Base-by-base conservation (phyloP, 1,140 invertebrate species). In the Neodiprion lecontei region DNA sequence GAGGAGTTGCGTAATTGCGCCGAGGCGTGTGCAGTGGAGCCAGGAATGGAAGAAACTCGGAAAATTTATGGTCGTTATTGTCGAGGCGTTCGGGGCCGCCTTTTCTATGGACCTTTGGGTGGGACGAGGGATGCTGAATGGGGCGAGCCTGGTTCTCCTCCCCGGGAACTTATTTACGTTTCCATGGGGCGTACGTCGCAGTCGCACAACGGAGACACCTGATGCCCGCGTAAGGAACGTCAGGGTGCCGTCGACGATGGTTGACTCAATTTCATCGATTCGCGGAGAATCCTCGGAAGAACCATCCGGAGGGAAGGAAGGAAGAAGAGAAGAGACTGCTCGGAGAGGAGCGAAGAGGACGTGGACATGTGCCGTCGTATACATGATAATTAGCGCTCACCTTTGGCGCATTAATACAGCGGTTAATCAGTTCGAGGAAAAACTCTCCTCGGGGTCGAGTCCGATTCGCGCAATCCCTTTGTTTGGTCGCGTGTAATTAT, bases 31-130 rank as follows among this genome's bases (percentile, higher is more conserved):
- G 53, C 53, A 17, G n/a, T 5, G 28, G 28, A 40, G 28, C 28
- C 28, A 61, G 53, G n/a, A 61, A 61, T 61, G 11, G 11, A 61
- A 61, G 53, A 61, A 61, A 61, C 53, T 61, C 53, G 53, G 53
- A 61, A 61, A 61, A 61, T 61, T 61, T 61, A 61, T 61, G 53
- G n/a, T 61, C 53, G 53, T 61, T 61, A 17, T 11, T 61, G 53
- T 61, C 53, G 53, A 61, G 53, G 53, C n/a, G 53, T 61, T 61
- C 53, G 53, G 53, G 5, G 28, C 53, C 53, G 53, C 11, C 11
- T 61, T 61, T 61, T 61, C 53, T 61, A 61, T 61, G 53, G 53
- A 61, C 11, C 11, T 17, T 61, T 8, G 53, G 53, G n/a, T 61
- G 53, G 53, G 11, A 14, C 53, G 53, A 14, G 53, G 53, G 53